Conservation (phyloP, 2,113 vertebrate genomes). For the Sterna hirundo region DNA sequence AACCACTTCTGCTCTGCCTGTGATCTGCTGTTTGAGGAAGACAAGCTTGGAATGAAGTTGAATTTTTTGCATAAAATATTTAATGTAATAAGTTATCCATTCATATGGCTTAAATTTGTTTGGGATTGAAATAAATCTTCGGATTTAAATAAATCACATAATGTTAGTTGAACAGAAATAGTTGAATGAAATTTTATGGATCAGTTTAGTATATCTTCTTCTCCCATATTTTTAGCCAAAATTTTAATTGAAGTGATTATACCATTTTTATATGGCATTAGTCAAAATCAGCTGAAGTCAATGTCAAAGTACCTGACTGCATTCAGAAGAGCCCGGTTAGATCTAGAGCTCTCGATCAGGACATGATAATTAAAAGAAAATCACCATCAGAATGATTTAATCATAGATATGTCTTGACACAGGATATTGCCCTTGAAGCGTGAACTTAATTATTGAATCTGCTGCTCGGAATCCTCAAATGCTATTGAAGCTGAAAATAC, state of each 20-base stretch:
- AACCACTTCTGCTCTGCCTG: neutral
- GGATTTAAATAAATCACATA: neutral
- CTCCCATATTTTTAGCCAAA: neutral
- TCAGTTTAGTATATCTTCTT: neutral
- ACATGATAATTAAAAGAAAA: constrained; percentile 30
- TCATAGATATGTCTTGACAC: neutral
- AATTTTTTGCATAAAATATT: neutral
- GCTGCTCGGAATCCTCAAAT: neutral
- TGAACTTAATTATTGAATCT: constrained; percentile 18
- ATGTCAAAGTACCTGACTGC: neutral
- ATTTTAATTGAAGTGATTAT: neutral
- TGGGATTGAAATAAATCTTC: neutral
- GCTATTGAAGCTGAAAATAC: neutral
- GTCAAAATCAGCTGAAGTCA: neutral
- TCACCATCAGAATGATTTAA: constrained; percentile 32
- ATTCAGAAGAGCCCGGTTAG: neutral
- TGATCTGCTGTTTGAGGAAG: neutral
- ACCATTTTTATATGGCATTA: neutral
- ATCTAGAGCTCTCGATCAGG: neutral
- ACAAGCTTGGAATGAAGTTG: neutral
- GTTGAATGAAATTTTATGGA: neutral
- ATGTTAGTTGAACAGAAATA: neutral
- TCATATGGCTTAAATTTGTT: neutral
- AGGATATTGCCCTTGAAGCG: neutral
- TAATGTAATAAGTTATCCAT: neutral